Conservation (phyloP, 2,888 invertebrate genomes). For the Octonoba sinensis region DNA sequence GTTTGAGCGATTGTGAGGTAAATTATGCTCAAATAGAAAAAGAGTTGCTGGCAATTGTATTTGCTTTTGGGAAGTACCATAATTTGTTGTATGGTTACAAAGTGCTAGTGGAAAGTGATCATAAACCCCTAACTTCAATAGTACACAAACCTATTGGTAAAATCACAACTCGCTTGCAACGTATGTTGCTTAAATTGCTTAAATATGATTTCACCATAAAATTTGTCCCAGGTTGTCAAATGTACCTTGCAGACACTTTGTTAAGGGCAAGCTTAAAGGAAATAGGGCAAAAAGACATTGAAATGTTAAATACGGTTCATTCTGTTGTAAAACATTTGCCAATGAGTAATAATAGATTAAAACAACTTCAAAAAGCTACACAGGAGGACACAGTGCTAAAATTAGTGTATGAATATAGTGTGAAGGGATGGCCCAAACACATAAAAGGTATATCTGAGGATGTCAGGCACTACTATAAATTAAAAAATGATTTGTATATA, state of each 20-base stretch:
- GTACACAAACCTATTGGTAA: slow-evolving; percentile 15
- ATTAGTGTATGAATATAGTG: not conserved
- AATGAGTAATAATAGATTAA: slow-evolving; percentile 9
- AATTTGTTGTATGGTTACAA: slow-evolving; percentile 13
- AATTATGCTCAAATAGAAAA: slow-evolving; percentile 24
- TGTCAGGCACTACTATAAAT: slow-evolving; percentile 2
- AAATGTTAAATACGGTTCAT: slow-evolving; percentile 27
- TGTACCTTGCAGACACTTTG: slow-evolving; percentile 19
- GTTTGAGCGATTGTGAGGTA: slow-evolving; percentile 1
- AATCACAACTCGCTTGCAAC: slow-evolving; percentile 15
- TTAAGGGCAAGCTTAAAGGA: too few relatives aligned
- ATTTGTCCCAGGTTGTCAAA: slow-evolving; percentile 18
- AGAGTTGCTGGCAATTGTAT: slow-evolving; percentile 19
- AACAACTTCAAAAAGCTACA: slow-evolving; percentile 14
- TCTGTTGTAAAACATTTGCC: slow-evolving; percentile 20
- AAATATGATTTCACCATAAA: slow-evolving; percentile 29
- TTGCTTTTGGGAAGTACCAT: slow-evolving; percentile 5
- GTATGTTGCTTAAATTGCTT: slow-evolving; percentile 23
- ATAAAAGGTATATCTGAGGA: too few relatives aligned
- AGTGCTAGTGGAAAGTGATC: slow-evolving; percentile 12
- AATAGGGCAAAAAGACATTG: slow-evolving; percentile 2
- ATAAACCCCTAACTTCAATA: slow-evolving; percentile 3
- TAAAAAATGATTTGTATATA: slow-evolving; percentile 13
- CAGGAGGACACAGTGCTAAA: not conserved
- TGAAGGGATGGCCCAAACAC: slow-evolving; percentile 20